Conservation (phyloP, 1,140 invertebrate species). For the Littorina saxatilis region DNA sequence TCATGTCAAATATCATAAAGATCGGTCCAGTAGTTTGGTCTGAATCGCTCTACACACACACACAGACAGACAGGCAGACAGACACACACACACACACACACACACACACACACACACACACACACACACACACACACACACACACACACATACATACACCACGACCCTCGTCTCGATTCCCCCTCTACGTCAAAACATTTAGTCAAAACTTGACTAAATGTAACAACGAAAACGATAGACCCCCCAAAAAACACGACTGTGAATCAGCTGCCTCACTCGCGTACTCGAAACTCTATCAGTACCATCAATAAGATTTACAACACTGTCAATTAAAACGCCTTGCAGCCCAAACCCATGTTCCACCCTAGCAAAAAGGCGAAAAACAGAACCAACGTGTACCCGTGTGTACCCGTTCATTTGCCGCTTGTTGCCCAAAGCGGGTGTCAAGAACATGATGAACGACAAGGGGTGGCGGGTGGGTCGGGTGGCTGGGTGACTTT, state of each 20-base stretch:
- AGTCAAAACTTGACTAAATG: too few species aligned
- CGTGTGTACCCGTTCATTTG: not conserved
- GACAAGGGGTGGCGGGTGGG: too few species aligned
- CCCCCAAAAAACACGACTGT: too few species aligned
- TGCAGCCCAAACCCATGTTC: not conserved
- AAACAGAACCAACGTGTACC: not conserved
- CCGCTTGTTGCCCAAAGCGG: not conserved
- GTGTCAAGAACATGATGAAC: too few species aligned
- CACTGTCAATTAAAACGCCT: not conserved
- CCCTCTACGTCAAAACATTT: too few species aligned
- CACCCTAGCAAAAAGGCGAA: too few species aligned
- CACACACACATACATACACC: not conserved
- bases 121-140: not conserved
- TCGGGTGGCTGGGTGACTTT: too few species aligned
- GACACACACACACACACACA: constrained; percentile 5
- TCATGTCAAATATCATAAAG: too few species aligned
- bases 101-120: not conserved
- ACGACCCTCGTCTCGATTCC: not conserved
- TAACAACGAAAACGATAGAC: not conserved
- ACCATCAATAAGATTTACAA: not conserved
- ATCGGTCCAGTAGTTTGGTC: too few species aligned
- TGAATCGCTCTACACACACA: too few species aligned
- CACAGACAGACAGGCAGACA: not conserved
- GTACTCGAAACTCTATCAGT: not conserved
- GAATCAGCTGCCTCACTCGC: not conserved